Conservation (phyloP, 2,113 vertebrate species). For the Hassar affinis region DNA sequence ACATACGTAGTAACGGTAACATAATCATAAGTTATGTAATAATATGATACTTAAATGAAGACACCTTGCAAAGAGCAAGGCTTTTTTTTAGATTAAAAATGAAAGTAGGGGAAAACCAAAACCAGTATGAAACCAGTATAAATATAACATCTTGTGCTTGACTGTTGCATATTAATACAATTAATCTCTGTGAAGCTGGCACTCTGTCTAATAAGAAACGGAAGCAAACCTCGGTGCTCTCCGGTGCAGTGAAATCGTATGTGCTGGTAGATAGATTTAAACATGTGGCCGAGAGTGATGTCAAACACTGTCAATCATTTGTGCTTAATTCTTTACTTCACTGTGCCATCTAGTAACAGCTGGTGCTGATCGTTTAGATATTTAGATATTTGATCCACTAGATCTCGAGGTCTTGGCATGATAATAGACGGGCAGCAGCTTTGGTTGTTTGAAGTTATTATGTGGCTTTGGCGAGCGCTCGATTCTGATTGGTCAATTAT, state of each 20-base stretch:
- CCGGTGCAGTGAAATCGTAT: not conserved
- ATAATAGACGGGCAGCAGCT: not conserved
- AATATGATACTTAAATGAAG: slow-evolving; percentile 8
- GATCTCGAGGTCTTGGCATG: not conserved
- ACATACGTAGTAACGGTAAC: not conserved
- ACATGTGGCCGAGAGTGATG: not conserved
- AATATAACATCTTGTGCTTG: slow-evolving; percentile 18
- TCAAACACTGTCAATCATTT: not conserved
- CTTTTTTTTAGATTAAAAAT: not conserved
- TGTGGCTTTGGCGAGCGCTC: too few species aligned
- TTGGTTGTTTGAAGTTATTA: not conserved
- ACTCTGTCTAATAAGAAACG: not conserved
- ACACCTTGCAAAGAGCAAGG: not conserved
- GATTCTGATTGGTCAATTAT: too few species aligned
- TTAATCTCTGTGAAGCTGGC: too few species aligned
- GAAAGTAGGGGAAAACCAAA: not conserved
- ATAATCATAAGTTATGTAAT: not conserved
- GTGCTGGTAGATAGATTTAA: not conserved
- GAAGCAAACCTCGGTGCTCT: not conserved
- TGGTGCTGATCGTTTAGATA: too few species aligned
- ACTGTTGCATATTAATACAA: not conserved
- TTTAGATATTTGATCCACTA: too few species aligned
- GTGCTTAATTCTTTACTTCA: not conserved
- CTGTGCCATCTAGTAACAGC: too few species aligned
- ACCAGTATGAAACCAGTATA: not conserved